Base-by-base conservation (phyloP, 2,888 invertebrate genomes). In the Cerastis rubricosa region DNA sequence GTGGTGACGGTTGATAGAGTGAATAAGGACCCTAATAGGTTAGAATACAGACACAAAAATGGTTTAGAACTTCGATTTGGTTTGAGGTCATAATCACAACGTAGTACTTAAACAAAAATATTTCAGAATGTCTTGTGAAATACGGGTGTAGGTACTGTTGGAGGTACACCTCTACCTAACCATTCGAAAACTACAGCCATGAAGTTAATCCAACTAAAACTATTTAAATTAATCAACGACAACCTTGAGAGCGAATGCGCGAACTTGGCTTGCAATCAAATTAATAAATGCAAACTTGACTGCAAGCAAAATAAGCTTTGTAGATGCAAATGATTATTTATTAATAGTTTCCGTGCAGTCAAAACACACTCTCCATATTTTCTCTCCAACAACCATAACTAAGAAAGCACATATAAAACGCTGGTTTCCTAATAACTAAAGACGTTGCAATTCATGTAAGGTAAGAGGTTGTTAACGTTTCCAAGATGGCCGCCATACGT, bases 351-450 rank as follows among this genome's bases (percentile, higher is more conserved):
- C 25, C 49, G 54, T 61, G 17, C 43, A 81, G 40, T 75, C 35
- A 43, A 14, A 54, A 9, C n/a, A 29, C 35, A 19, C 9, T n/a
- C 8, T 9, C 25, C 19, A 81, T 57, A 57, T 82, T 71, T 71
- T 68, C 63, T 74, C n/a, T 22, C 8, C 8, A 45, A 29, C 75
- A 43, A 49, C 66, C 69, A 81, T 81, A 76, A 71, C 81, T 80
- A 68, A 81, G 64, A 71, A 69, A 76, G 82, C 54, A 68, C 51
- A 67, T 81, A 68, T 67, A 64, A 67, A 49, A 45, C n/a, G 57
- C 17, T 63, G 6, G 77, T 82, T 77, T 82, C 81, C 54, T 68
- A 76, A 71, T 76, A 67, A 82, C 66, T 76, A 67, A 80, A 71
- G 82, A 76, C 63, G 77, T 71, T 49, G 70, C 63, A 71, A 61